Percentiles rank a stretch among this genome's conserved stretches.
These are phyloP conservation scores for Bombus affinis DNA, from an alignment of 1,140 invertebrate species.

Conservation along the genomic window DNA sequence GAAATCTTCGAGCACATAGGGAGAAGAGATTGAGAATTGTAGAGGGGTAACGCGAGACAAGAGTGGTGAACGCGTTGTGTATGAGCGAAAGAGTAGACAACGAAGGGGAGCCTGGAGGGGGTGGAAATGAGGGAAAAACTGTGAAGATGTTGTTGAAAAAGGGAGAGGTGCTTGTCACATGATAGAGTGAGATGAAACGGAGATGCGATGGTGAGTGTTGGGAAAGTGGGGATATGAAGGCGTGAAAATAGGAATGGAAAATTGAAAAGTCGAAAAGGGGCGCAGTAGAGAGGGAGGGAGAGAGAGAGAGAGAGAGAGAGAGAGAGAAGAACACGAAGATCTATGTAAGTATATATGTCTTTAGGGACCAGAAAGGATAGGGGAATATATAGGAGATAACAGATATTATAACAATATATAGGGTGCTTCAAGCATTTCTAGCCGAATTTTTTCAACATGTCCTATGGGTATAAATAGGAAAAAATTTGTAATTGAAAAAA, in stretches of 20 bases:
- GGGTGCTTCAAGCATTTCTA: no score
- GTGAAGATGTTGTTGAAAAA: background rate
- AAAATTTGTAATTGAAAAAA: no score
- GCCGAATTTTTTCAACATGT: no score
- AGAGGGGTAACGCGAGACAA: background rate
- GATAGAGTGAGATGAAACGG: background rate
- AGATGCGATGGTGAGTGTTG: background rate
- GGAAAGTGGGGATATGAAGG: background rate
- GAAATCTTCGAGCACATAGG: conserved; percentile 30
- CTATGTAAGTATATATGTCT: background rate
- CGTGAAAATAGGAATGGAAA: background rate
- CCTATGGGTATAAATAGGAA: no score
- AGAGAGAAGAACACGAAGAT: background rate
- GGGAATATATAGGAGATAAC: no score
- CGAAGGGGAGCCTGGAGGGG: background rate
- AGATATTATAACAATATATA: no score
- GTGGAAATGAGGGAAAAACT: background rate
- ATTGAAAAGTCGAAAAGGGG: background rate
- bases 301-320: no score
- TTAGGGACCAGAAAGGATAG: background rate
- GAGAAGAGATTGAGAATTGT: conserved; percentile 3
- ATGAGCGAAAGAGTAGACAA: no score
- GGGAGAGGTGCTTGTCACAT: no score
- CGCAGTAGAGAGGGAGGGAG: no score
- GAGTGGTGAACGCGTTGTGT: background rate